Base-by-base conservation (phyloP, 2,113 vertebrate species). In the Collichthys lucidus region DNA sequence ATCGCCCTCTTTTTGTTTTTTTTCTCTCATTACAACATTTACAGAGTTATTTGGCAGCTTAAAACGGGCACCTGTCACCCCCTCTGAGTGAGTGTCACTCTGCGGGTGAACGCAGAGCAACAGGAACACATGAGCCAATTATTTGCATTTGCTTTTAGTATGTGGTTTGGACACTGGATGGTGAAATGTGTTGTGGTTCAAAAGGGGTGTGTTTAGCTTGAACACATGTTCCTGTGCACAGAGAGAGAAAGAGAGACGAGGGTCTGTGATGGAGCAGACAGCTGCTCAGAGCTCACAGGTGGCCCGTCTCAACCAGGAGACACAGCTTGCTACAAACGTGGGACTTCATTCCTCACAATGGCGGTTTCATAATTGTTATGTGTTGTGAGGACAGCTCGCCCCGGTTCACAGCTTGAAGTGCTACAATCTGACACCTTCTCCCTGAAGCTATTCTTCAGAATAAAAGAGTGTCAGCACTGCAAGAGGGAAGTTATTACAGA, bases 211-310 rank as follows among this genome's bases (percentile, higher is more conserved):
- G n/a, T 78, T 31, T 29, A 15, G 40, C n/a, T 40, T 24, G 24
- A 57, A 55, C 80, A 80, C 65, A 71, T 69, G 87, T 29, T 1
- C 12, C 26, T n/a, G 69, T 24, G 86, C 61, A 52, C 57, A 26
- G 69, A 67, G 24, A 40, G 35, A 35, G 35, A 40, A 8, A 40
- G 35, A 40, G 35, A 40, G 35, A 40, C 35, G 35, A 40, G 49
- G 77, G 66, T 35, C 52, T 67, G 31, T 15, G 63, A 67, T 29
- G 49, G 65, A 26, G 46, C 19, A 12, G 66, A 76, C 92, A 93
- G 93, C 92, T 92, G 93, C 69, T 76, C 49, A 3, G 66, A 47
- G 67, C 52, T 57, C 85, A 84, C 88, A 86, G 86, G 89, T 92
- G 89, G 73, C 44, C 73, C 31, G 7, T 60, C 77, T 68, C 61